These are phyloP conservation scores for Mythimna pallens DNA, from an alignment of 2,888 invertebrate species.

Conservation along the genomic window DNA sequence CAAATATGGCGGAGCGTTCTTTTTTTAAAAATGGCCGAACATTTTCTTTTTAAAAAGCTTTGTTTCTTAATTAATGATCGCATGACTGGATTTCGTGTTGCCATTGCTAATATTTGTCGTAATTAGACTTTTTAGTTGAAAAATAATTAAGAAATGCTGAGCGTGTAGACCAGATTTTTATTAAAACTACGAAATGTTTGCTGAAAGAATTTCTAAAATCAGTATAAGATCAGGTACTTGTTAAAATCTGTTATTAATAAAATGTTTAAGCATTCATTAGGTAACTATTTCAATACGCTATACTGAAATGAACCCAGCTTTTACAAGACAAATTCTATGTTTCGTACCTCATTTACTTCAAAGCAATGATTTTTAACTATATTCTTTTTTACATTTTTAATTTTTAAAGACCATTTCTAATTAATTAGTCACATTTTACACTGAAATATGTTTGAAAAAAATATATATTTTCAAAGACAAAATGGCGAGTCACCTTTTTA, in stretches of 20 bases:
- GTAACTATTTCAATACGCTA: neutral
- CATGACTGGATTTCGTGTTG: slow-evolving; percentile 42
- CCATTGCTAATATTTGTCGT: slow-evolving; percentile 21
- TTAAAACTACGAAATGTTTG: slow-evolving; percentile 8
- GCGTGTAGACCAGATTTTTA: slow-evolving; percentile 8
- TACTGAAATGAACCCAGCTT: neutral
- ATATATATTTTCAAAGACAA: neutral
- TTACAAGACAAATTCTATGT: neutral
- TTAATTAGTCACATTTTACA: neutral
- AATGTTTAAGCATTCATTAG: neutral
- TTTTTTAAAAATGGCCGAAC: slow-evolving; percentile 21
- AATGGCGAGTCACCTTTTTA: neutral
- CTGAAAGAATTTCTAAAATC: neutral
- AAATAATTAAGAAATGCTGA: slow-evolving; percentile 9
- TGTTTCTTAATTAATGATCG: slow-evolving; percentile 31
- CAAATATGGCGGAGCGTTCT: slow-evolving; percentile 18
- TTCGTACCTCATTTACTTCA: neutral
- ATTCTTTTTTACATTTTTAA: neutral
- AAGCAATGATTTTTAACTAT: neutral
- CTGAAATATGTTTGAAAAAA: neutral
- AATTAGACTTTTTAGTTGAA: slow-evolving; percentile 29
- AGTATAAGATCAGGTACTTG: no score
- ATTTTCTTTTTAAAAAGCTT: slow-evolving; percentile 31
- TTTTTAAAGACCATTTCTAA: neutral
- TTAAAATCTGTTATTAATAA: neutral